Evolutionary conservation across 2,797 vertebrate genomes (phyloP).

Genomic region (Dromococcyx pavoninus): DNA sequence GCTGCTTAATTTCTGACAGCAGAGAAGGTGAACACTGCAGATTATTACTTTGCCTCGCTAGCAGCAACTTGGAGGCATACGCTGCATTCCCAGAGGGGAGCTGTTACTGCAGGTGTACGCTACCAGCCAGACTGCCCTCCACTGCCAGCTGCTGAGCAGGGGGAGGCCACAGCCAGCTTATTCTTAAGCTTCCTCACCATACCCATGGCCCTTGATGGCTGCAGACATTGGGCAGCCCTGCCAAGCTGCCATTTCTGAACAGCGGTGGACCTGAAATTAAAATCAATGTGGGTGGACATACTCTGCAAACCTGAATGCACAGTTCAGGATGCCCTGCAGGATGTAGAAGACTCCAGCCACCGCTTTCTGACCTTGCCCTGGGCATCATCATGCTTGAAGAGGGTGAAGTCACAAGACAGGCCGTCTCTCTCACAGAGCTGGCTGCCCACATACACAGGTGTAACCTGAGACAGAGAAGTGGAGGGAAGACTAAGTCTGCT

Average conservation of each 20-base stretch:
- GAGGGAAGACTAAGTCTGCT: background rate
- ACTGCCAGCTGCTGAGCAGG: background rate
- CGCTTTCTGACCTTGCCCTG: background rate
- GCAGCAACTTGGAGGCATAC: background rate
- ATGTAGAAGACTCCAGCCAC: background rate
- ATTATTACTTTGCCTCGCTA: background rate
- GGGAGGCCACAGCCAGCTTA: background rate
- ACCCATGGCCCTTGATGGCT: background rate
- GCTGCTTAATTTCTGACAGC: background rate
- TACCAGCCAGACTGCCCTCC: background rate
- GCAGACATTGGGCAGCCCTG: background rate
- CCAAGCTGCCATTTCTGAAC: background rate
- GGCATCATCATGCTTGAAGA: background rate
- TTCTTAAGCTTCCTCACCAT: background rate
- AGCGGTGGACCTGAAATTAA: background rate
- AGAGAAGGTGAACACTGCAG: background rate
- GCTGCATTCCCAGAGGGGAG: background rate
- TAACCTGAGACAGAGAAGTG: background rate
- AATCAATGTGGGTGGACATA: too few relatives aligned
- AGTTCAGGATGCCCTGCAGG: background rate
- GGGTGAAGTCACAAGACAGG: background rate
- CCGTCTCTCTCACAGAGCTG: background rate
- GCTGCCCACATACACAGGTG: background rate
- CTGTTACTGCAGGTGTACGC: background rate
- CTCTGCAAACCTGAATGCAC: background rate